phyloP scores from a whole-genome alignment of 2,888 invertebrate genomes.

The Stictocephala bisonia region DNA sequence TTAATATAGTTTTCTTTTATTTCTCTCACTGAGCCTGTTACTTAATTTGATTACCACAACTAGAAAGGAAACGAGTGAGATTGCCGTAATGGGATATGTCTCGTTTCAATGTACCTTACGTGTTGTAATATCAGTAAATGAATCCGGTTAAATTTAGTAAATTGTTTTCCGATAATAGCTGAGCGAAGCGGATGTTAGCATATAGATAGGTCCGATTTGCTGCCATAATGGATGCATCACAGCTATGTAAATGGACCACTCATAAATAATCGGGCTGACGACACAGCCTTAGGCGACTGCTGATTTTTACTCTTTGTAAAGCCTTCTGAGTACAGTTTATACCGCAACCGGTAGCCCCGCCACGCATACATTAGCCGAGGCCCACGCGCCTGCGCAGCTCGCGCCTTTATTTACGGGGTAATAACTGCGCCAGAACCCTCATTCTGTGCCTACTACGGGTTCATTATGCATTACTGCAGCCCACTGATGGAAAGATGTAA shows the following conservation, averaged over 20 bases:
- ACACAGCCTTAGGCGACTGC: background rate
- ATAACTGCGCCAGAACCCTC: slow-evolving; percentile 10
- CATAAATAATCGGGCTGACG: slow-evolving; percentile 34
- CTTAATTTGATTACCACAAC: too few species aligned
- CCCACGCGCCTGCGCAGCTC: slow-evolving; percentile 23
- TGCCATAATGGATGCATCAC: slow-evolving; percentile 39
- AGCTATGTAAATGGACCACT: slow-evolving; percentile 21
- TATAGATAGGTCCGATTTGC: slow-evolving; percentile 39
- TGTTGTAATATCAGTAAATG: slow-evolving; percentile 32
- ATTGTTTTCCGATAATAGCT: slow-evolving; percentile 36
- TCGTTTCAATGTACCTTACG: too few species aligned
- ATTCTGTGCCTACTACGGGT: too few species aligned
- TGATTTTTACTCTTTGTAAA: slow-evolving; percentile 21
- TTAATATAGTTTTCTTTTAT: too few species aligned
- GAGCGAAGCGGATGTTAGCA: slow-evolving; percentile 40
- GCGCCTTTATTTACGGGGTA: slow-evolving; percentile 20
- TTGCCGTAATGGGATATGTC: too few species aligned
- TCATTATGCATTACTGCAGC: too few species aligned
- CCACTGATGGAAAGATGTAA: too few species aligned
- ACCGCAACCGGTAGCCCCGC: slow-evolving; percentile 19
- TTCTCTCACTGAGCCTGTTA: too few species aligned
- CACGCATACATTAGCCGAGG: slow-evolving; percentile 19
- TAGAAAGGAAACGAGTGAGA: too few species aligned
- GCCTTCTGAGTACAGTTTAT: slow-evolving; percentile 3
- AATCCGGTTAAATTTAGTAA: slow-evolving; percentile 42